A percentile compares a stretch with the other conserved stretches of the same genome.
These are phyloP conservation scores for Diprion similis DNA, from an alignment of 1,140 invertebrate genomes.

Conservation along the genomic window DNA sequence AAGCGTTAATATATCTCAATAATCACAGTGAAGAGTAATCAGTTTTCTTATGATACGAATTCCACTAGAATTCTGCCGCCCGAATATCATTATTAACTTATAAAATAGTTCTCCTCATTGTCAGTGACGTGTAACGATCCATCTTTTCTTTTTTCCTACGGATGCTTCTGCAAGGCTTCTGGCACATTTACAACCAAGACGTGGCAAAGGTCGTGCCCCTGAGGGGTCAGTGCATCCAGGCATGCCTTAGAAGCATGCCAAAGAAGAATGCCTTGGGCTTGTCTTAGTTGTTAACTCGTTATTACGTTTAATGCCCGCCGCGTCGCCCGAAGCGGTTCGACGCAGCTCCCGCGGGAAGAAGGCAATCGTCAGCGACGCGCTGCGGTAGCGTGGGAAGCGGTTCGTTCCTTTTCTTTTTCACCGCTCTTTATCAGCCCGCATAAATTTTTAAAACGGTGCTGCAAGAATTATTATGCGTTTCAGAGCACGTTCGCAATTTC, in stretches of 20 bases:
- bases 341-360: no score
- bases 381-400: background rate
- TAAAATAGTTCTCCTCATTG: no score
- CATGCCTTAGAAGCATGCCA: background rate
- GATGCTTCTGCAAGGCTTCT: background rate
- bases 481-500: no score
- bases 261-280: background rate
- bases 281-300: background rate
- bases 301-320: conserved; percentile 1
- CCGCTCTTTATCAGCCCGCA: background rate
- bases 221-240: background rate
- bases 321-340: background rate
- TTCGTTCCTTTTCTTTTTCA: background rate
- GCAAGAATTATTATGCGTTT: no score
- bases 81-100: no score
- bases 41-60: no score
- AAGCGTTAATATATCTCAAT: no score
- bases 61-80: no score
- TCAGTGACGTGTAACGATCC: background rate
- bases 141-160: background rate
- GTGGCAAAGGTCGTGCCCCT: background rate
- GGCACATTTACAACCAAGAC: background rate
- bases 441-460: no score
- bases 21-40: no score
- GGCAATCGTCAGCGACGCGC: background rate